Conservation (phyloP, 2,113 vertebrate species). For the Lynx canadensis region DNA sequence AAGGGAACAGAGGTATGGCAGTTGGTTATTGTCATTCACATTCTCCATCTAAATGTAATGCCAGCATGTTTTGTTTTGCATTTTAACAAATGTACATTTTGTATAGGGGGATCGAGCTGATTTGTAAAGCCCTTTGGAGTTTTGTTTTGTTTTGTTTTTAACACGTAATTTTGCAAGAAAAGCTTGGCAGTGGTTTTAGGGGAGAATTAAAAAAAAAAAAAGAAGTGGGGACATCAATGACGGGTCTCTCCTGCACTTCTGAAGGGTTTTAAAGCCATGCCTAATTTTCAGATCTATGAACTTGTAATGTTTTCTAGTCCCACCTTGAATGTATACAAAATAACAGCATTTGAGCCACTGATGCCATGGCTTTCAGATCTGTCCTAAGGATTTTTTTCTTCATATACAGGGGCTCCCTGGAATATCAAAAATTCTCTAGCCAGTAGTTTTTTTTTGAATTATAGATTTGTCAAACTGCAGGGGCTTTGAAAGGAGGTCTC, state of each 20-base stretch:
- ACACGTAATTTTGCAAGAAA: neutral
- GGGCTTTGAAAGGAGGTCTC: neutral
- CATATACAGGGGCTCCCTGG: neutral
- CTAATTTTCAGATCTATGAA: neutral
- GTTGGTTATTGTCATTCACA: neutral
- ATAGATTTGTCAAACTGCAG: neutral
- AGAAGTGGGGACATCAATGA: neutral
- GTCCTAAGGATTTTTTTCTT: neutral
- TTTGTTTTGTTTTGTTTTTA: neutral
- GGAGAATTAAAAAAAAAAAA: neutral
- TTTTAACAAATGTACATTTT: neutral
- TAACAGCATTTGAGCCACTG: neutral
- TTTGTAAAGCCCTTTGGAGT: neutral
- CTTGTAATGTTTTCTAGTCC: neutral
- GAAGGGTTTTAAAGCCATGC: neutral
- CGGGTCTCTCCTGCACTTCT: neutral
- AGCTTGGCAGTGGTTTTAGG: neutral
- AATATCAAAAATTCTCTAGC: neutral
- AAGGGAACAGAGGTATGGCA: neutral
- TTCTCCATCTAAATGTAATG: neutral
- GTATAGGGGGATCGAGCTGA: neutral
- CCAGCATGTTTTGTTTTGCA: neutral
- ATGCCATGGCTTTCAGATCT: neutral
- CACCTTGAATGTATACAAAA: neutral
- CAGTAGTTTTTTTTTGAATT: neutral